A percentile compares a stretch with the other conserved stretches of the same genome.
phyloP scores from a whole-genome alignment of 2,797 vertebrate genomes.

The Ptychadena robeensis region DNA sequence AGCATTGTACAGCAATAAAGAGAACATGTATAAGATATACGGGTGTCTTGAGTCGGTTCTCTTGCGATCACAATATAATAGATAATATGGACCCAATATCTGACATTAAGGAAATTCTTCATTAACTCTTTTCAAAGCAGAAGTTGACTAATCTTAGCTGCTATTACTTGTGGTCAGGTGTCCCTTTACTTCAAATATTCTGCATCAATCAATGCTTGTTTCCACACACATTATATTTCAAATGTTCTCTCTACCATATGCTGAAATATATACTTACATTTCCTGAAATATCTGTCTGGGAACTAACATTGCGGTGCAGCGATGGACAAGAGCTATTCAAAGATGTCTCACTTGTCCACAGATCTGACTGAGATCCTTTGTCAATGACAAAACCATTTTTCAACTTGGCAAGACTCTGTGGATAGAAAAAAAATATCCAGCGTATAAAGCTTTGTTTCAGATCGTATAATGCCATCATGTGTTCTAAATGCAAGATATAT shows the following conservation, averaged over 20 bases:
- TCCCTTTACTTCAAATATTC: no score
- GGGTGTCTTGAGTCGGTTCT: no score
- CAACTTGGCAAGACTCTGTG: conserved; percentile 89
- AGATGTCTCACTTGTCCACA: conserved; percentile 87
- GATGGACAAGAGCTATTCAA: conserved; percentile 81
- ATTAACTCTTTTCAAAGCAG: no score
- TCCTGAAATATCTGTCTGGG: conserved; percentile 90
- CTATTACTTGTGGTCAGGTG: no score
- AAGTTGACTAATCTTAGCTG: no score
- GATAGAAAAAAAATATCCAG: not conserved
- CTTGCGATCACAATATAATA: no score
- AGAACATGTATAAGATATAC: no score
- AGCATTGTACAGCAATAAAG: no score
- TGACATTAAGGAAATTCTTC: no score
- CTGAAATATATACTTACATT: conserved; percentile 78
- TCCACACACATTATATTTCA: not conserved
- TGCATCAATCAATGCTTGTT: no score
- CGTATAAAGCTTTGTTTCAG: not conserved
- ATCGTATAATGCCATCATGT: not conserved
- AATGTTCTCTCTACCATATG: not conserved
- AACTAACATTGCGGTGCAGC: conserved; percentile 85
- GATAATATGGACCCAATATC: no score
- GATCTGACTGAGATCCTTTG: conserved; percentile 86
- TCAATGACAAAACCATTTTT: conserved; percentile 89
- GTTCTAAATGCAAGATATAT: no score